Percentiles rank a stretch among this genome's conserved stretches.
Evolutionary conservation across 1,140 invertebrate genomes (phyloP).

Genomic region (Rhynchophorus ferrugineus): DNA sequence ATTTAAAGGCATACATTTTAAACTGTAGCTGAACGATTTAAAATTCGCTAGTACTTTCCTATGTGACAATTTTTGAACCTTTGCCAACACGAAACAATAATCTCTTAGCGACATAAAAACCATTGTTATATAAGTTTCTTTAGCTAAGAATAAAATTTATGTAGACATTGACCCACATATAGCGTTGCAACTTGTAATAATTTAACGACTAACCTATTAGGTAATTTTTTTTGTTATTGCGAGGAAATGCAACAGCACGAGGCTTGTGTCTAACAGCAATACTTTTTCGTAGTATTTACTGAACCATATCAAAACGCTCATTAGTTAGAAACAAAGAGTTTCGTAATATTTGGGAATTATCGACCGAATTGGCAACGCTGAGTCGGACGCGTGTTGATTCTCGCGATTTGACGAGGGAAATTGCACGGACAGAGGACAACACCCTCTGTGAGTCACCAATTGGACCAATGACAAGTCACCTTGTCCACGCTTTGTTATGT

Average conservation of each 20-base stretch:
- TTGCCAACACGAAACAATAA: constrained; percentile 16
- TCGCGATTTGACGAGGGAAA: constrained; percentile 22
- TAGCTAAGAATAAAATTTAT: constrained; percentile 19
- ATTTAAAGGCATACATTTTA: neutral
- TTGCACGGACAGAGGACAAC: constrained; percentile 37
- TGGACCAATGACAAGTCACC: constrained; percentile 40
- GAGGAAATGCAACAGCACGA: constrained; percentile 20
- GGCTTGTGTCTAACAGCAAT: too few relatives aligned
- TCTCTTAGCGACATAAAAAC: constrained; percentile 12
- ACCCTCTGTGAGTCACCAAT: constrained; percentile 42
- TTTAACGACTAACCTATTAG: constrained; percentile 11
- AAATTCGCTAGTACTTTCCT: neutral
- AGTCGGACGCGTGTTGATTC: constrained; percentile 11
- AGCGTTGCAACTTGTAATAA: constrained; percentile 17
- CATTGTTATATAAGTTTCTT: constrained; percentile 17
- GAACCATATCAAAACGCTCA: neutral
- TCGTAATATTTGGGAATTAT: neutral
- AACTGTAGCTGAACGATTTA: neutral
- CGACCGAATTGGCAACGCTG: constrained; percentile 1
- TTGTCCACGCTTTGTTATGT: constrained; percentile 34
- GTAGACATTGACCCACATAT: constrained; percentile 22
- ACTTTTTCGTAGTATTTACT: too few relatives aligned
- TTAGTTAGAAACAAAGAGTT: neutral
- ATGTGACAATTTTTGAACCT: constrained; percentile 5
- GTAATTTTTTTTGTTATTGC: constrained; percentile 17